Evolutionary conservation across 1,140 invertebrate genomes (phyloP).

Genomic region (Pseudomyrmex dendroicus): DNA sequence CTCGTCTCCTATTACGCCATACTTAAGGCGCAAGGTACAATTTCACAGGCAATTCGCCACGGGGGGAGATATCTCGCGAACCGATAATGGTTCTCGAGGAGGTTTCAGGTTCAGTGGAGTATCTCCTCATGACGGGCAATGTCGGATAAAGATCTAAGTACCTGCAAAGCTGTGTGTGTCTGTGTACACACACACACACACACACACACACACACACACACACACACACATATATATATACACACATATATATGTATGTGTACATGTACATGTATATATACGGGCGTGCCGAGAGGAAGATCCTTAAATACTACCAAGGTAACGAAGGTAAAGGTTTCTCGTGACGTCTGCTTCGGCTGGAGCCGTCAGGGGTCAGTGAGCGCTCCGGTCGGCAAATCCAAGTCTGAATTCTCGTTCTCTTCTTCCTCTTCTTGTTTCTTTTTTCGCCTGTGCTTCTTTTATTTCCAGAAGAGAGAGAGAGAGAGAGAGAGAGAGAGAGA

Average conservation of each 20-base stretch:
- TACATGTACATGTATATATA: slow-evolving; percentile 31
- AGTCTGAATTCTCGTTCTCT: slow-evolving; percentile 73
- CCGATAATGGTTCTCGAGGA: slow-evolving; percentile 70
- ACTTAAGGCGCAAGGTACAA: slow-evolving; percentile 57
- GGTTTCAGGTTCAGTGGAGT: slow-evolving; percentile 74
- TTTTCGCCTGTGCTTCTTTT: slow-evolving; percentile 39
- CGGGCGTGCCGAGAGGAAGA: slow-evolving; percentile 69
- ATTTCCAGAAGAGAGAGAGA: slow-evolving; percentile 48
- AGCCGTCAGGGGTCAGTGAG: slow-evolving; percentile 78
- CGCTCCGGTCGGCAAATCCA: slow-evolving; percentile 75
- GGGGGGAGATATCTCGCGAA: slow-evolving; percentile 62
- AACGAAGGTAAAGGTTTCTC: slow-evolving; percentile 77
- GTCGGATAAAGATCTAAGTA: slow-evolving; percentile 76
- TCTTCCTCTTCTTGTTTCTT: slow-evolving; percentile 19
- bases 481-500: slow-evolving; percentile 7
- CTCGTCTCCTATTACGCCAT: slow-evolving; percentile 64
- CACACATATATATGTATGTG: no score
- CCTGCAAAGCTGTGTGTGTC: slow-evolving; percentile 64
- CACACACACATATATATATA: no score
- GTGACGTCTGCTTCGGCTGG: slow-evolving; percentile 73
- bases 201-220: no score
- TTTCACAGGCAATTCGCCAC: slow-evolving; percentile 68
- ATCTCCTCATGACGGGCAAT: slow-evolving; percentile 68
- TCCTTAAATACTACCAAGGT: slow-evolving; percentile 76
- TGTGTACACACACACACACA: no score